A percentile compares a stretch with the other conserved stretches of the same genome.
Conservation (phyloP, 2,797 vertebrate genomes). For the Premnoplex brunnescens region DNA sequence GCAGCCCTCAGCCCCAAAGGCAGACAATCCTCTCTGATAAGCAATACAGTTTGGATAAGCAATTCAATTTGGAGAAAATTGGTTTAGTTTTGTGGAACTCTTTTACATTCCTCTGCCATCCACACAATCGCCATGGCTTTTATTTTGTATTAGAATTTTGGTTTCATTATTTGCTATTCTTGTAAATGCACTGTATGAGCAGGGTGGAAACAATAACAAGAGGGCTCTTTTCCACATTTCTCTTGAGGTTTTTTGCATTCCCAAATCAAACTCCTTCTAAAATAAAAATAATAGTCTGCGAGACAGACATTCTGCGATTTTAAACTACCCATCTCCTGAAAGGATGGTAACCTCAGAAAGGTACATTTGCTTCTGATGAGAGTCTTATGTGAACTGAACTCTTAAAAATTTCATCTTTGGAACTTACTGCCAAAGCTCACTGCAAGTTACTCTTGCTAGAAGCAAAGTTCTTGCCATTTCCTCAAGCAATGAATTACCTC, state of each 20-base stretch:
- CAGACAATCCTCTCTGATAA: not conserved
- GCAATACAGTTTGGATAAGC: not conserved
- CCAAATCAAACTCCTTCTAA: not conserved
- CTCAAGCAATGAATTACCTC: slow-evolving; percentile 50
- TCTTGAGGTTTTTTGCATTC: not conserved
- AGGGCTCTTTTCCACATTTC: not conserved
- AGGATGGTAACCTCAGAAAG: not conserved
- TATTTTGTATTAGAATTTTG: slow-evolving; percentile 15
- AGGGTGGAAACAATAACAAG: slow-evolving; percentile 4
- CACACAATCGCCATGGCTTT: not conserved
- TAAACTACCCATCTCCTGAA: not conserved
- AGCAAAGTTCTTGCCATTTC: slow-evolving; percentile 68
- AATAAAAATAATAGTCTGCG: not conserved
- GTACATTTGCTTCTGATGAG: not conserved
- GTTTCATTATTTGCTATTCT: slow-evolving; percentile 21
- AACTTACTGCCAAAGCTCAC: slow-evolving; percentile 61
- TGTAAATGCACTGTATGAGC: not conserved
- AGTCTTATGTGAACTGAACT: not conserved
- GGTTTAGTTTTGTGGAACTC: not conserved
- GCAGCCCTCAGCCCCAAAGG: not conserved
- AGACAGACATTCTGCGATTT: not conserved
- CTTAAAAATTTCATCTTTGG: slow-evolving; percentile 50
- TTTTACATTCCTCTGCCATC: slow-evolving; percentile 34
- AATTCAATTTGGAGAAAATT: slow-evolving; percentile 5
- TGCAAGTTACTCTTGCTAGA: slow-evolving; percentile 68